Percentiles rank a stretch among this genome's conserved stretches.
phyloP scores from a whole-genome alignment of 2,113 vertebrate species.

The Podarcis cretensis region DNA sequence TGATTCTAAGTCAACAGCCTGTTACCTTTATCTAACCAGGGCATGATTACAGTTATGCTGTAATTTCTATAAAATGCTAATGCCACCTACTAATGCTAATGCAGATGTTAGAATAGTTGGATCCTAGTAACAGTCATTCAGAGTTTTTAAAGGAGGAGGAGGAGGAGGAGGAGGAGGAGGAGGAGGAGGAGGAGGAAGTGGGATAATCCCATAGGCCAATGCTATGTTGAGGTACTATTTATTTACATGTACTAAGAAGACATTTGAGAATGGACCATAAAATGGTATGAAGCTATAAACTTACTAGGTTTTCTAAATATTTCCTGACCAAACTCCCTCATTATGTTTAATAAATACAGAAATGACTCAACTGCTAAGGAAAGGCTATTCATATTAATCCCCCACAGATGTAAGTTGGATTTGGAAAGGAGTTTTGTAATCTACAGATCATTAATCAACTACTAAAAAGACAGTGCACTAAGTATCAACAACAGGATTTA shows the following conservation, averaged over 20 bases:
- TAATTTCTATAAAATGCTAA: background rate
- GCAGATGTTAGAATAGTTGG: conserved; percentile 34
- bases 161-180: too few relatives aligned
- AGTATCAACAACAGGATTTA: conserved; percentile 50
- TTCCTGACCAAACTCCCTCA: conserved; percentile 64
- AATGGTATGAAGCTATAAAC: conserved; percentile 52
- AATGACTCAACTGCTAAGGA: conserved; percentile 64
- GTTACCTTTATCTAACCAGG: background rate
- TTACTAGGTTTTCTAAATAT: conserved; percentile 56
- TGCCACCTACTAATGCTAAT: background rate
- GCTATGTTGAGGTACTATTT: conserved; percentile 20
- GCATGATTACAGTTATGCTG: background rate
- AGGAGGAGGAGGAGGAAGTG: too few relatives aligned
- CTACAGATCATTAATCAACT: conserved; percentile 66
- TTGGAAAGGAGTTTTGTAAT: conserved; percentile 65
- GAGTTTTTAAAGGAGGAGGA: conserved; percentile 8
- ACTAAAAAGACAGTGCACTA: conserved; percentile 57
- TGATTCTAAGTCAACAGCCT: background rate
- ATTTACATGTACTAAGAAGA: conserved; percentile 6
- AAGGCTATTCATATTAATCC: conserved; percentile 67
- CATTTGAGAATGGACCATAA: conserved; percentile 47
- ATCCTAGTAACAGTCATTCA: conserved; percentile 37
- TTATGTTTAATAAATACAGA: conserved; percentile 67
- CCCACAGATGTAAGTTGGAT: conserved; percentile 59
- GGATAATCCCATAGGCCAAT: conserved; percentile 11